Evolutionary conservation across 2,797 vertebrate genomes (phyloP).

Genomic region (Nyctibius grandis): DNA sequence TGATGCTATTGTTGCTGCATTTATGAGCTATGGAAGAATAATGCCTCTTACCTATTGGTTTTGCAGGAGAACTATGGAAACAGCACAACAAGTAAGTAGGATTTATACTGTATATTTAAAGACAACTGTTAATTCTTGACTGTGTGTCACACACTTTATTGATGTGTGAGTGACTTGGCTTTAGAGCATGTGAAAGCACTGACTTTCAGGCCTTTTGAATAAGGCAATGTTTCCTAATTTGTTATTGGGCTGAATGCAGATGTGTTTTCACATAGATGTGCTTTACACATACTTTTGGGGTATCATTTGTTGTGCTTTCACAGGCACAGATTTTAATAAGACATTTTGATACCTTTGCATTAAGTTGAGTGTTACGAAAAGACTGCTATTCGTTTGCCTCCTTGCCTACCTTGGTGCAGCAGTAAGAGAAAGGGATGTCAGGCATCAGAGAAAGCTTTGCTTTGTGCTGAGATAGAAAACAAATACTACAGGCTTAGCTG

Average conservation of each 20-base stretch:
- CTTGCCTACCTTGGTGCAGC: not conserved
- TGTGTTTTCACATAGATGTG: not conserved
- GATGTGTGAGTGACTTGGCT: not conserved
- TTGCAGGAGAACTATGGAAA: constrained; percentile 46
- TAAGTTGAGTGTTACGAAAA: not conserved
- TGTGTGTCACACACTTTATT: not conserved
- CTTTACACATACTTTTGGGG: not conserved
- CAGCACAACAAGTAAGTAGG: constrained; percentile 54
- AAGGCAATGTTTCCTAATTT: not conserved
- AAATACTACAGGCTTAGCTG: not conserved
- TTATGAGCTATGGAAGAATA: not conserved
- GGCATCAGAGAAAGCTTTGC: not conserved
- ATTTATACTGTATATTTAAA: constrained; percentile 10
- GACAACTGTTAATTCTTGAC: not conserved
- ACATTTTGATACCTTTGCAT: not conserved
- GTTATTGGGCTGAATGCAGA: not conserved
- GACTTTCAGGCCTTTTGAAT: not conserved
- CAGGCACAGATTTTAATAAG: not conserved
- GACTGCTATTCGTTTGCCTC: not conserved
- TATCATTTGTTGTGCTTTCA: not conserved
- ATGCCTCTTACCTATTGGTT: constrained; percentile 22
- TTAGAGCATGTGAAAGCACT: not conserved
- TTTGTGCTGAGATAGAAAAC: not conserved
- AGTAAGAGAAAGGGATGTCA: not conserved
- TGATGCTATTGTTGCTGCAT: not conserved